Conservation (phyloP, 1,140 invertebrate genomes). For the Metopolophium dirhodum region DNA sequence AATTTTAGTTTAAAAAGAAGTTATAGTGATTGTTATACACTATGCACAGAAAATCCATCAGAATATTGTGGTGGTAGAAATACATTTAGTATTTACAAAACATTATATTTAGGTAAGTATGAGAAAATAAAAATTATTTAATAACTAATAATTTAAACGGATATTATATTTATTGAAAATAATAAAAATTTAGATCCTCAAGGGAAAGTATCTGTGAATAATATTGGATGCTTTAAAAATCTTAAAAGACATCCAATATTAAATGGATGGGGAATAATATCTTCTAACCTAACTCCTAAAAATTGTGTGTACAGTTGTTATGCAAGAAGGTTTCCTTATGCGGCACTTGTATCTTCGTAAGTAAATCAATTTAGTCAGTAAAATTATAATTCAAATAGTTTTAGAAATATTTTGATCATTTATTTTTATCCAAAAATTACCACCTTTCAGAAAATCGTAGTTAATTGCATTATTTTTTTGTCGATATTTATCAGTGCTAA, state of each 20-base stretch:
- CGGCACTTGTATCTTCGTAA: slow-evolving; percentile 39
- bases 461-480: neutral
- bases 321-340: slow-evolving; percentile 27
- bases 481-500: neutral
- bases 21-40: slow-evolving; percentile 49
- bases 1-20: slow-evolving; percentile 20
- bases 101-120: slow-evolving; percentile 37
- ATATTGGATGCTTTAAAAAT: slow-evolving; percentile 35
- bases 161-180: neutral
- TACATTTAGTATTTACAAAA: slow-evolving; percentile 58
- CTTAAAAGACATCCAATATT: slow-evolving; percentile 24
- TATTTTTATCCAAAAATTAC: neutral
- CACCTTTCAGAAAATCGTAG: neutral
- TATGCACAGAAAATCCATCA: slow-evolving; percentile 57
- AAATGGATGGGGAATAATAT: slow-evolving; percentile 30
- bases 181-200: neutral
- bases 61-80: slow-evolving; percentile 58
- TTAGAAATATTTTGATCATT: neutral
- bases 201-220: neutral
- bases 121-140: neutral
- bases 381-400: neutral
- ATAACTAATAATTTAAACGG: neutral
- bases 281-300: neutral
- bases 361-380: neutral
- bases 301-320: slow-evolving; percentile 28